Evolutionary conservation across 2,113 vertebrate genomes (phyloP).

Genomic region (Fregetta grallaria): DNA sequence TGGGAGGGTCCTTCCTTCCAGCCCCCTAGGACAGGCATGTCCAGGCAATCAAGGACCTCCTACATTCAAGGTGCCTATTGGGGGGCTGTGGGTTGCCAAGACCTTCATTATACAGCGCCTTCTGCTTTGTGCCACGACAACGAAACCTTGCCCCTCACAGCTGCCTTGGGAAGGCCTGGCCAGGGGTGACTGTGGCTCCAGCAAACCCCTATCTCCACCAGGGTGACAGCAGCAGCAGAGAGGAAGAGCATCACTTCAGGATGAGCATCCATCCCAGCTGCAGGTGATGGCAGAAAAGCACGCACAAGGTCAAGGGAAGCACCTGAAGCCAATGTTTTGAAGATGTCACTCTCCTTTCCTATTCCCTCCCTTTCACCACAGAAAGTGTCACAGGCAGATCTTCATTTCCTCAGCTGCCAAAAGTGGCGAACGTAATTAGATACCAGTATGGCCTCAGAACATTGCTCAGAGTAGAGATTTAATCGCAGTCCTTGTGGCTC

Average conservation of each 20-base stretch:
- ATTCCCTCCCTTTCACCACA: conserved; percentile 36
- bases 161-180: not conserved
- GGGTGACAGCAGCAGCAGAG: not conserved
- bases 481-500: conserved; percentile 16
- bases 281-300: not conserved
- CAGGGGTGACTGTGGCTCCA: not conserved
- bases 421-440: conserved; percentile 26
- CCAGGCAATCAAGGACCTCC: not conserved
- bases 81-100: not conserved
- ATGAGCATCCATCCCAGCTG: not conserved
- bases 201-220: not conserved
- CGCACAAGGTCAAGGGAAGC: not conserved
- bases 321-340: not conserved
- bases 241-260: not conserved
- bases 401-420: conserved; percentile 27
- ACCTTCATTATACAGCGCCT: not conserved
- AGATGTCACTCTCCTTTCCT: conserved; percentile 1
- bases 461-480: conserved; percentile 21
- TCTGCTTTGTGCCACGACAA: not conserved
- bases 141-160: not conserved
- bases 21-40: not conserved
- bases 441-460: conserved; percentile 21
- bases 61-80: not conserved
- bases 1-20: not conserved
- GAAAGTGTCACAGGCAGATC: conserved; percentile 6